Base-by-base conservation (phyloP, 2,888 invertebrate species). In the Drosophila hamatofila region DNA sequence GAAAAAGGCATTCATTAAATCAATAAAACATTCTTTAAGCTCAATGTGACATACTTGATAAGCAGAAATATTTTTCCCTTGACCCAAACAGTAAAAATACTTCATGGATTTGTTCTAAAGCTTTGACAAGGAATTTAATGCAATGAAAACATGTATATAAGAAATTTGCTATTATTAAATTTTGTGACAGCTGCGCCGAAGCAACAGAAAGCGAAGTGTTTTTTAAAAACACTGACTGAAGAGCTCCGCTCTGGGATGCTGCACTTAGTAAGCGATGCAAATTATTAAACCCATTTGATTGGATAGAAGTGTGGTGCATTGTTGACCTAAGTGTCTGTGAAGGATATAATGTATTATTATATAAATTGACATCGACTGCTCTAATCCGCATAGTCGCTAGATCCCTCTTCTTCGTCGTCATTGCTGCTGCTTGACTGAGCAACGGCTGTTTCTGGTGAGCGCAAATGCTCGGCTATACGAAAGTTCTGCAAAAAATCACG, bases 401-500 rank as follows among this genome's bases (percentile, higher is more conserved):
- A 93, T 77, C 93, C 93, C 75, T 94, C 94, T 72, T 94, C 94
- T 54, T 94, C 93, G 75, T 94, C 94, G 68, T 94, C 93, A 39
- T 93, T 93, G 81, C 94, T 94, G 72, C 94, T 94, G 63, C 72
- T 74, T 11, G 88, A 75, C 33, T 77, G 87, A 7, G 74, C 85
- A 33, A 59, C 89, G 11, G 83, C 89, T 63, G 83, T 83, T 33
- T 91, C 91, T 75, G 94, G 94, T 70, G 84, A 72, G 5, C 91
- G 91, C 35, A 91, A 94, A 49, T 94, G 94, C 81, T 95, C 95
- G 3, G 94, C 94, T 72, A 94, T 92, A 57, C 95, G 94, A 65
- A 96, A 95, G 88, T 95, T 95, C 66, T 95, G 94, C 42, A 96
- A 92, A 64, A 96, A 93, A 82, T 96, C 95, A 46, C 96, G 93